phyloP scores from a whole-genome alignment of 1,140 invertebrate genomes.

The Temnothorax longispinosus region DNA sequence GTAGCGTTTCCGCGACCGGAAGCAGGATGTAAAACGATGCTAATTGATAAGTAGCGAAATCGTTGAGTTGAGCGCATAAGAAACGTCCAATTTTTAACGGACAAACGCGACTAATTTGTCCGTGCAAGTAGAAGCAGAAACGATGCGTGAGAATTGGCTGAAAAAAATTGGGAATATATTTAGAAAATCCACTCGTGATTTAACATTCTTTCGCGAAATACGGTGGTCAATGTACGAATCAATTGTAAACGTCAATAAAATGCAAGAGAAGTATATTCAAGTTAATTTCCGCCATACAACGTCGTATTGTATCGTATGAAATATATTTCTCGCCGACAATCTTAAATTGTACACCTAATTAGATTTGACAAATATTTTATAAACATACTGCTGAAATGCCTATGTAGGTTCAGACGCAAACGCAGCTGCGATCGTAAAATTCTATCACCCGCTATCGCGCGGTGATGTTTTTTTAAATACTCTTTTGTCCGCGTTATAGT shows the following conservation, averaged over 20 bases:
- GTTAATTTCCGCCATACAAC: background rate
- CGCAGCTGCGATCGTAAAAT: slow-evolving; percentile 70
- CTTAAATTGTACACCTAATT: slow-evolving; percentile 69
- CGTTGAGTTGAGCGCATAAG: slow-evolving; percentile 14
- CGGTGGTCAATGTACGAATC: slow-evolving; percentile 41
- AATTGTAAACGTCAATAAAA: slow-evolving; percentile 52
- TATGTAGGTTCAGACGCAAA: background rate
- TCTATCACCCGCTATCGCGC: slow-evolving; percentile 26
- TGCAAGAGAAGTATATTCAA: slow-evolving; percentile 14
- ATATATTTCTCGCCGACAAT: slow-evolving; percentile 57
- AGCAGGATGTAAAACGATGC: slow-evolving; percentile 75
- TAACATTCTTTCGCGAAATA: background rate
- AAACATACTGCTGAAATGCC: slow-evolving; percentile 59
- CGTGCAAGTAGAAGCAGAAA: background rate
- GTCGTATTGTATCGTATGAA: slow-evolving; percentile 7
- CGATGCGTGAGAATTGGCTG: background rate
- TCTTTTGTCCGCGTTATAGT: slow-evolving; percentile 21
- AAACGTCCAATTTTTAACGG: slow-evolving; percentile 6
- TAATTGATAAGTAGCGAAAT: slow-evolving; percentile 69
- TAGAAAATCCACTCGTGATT: background rate
- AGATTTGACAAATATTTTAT: slow-evolving; percentile 62
- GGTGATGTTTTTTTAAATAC: slow-evolving; percentile 62
- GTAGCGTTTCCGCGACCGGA: slow-evolving; percentile 70
- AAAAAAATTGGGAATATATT: background rate
- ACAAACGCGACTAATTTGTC: slow-evolving; percentile 12